Base-by-base conservation (phyloP, 2,888 invertebrate genomes). In the Panopea generosa region DNA sequence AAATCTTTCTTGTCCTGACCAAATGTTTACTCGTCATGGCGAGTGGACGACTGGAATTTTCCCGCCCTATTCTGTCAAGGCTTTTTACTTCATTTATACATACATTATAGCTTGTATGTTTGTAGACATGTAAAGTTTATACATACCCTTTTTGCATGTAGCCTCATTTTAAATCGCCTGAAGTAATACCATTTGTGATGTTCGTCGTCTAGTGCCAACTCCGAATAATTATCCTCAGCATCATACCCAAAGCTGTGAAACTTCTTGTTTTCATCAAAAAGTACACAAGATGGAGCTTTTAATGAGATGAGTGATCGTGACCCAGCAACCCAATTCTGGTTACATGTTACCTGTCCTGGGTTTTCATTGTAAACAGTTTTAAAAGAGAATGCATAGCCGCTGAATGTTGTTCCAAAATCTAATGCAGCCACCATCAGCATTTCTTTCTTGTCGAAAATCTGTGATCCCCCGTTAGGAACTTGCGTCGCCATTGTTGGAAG, bases 321-420 rank as follows among this genome's bases (percentile, higher is more conserved):
- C 9, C 79, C 79, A 27, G 75, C 79, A 0, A 69, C 66, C 79
- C 79, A 79, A 24, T 27, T 68, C 27, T 75, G 79, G 40, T 79
- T 79, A n/a, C 62, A 40, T 1, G 75, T 72, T 11, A 79, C 60
- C 29, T 79, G 75, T 0, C 57, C 18, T 9, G 79, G 75, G 65
- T 79, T 68, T 0, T 56, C 56, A 1, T 68, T 62, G 50, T 77
- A 82, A 11, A 78, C 82, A 18, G 50, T 45, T 27, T 71, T 72
- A 6, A 78, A 71, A 1, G 76, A 73, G 66, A 78, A 82, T 3
- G 82, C 82, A 60, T 82, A 82, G 20, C 82, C 82, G 27, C 75
- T 76, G 53, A 69, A 82, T 0, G 82, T 78, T 2, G 82, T 82
- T 1, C 82, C 82, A 49, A 82, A 82, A 52, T 82, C 82, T 43